Conservation (phyloP, 2,797 vertebrate species). For the Pangasius krempfi region DNA sequence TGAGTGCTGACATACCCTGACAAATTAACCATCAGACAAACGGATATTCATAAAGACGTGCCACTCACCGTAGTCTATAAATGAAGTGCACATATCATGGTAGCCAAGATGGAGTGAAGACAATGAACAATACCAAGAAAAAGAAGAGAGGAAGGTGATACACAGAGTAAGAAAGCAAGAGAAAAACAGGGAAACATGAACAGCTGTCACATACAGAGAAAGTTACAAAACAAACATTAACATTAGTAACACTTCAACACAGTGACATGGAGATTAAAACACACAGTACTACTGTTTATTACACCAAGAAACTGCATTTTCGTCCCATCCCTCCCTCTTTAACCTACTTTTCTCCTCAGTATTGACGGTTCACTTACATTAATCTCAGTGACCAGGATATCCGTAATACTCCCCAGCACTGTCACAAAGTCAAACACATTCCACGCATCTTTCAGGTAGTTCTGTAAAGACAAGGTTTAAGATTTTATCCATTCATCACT, state of each 20-base stretch:
- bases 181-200: slow-evolving; percentile 62
- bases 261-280: slow-evolving; percentile 46
- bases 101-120: slow-evolving; percentile 66
- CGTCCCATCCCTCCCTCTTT: not conserved
- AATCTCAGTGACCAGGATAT: slow-evolving; percentile 98
- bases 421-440: slow-evolving; percentile 98
- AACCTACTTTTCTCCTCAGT: not conserved
- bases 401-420: slow-evolving; percentile 97
- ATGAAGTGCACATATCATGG: slow-evolving; percentile 58
- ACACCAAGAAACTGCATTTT: slow-evolving; percentile 5
- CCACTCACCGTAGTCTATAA: slow-evolving; percentile 78
- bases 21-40: slow-evolving; percentile 20
- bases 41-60: slow-evolving; percentile 35
- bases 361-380: slow-evolving; percentile 81
- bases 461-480: slow-evolving; percentile 73
- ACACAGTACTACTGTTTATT: not conserved
- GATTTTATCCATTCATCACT: not conserved
- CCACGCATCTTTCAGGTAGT: slow-evolving; percentile 96
- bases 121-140: slow-evolving; percentile 59
- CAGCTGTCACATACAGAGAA: slow-evolving; percentile 64
- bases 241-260: slow-evolving; percentile 50
- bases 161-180: slow-evolving; percentile 29
- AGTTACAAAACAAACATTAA: slow-evolving; percentile 60
- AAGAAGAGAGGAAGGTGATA: slow-evolving; percentile 39
- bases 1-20: not conserved